Evolutionary conservation across 2,888 invertebrate genomes (phyloP), one percentile per base, ranked within the genome.

Genomic region (Dryomyza anilis): DNA sequence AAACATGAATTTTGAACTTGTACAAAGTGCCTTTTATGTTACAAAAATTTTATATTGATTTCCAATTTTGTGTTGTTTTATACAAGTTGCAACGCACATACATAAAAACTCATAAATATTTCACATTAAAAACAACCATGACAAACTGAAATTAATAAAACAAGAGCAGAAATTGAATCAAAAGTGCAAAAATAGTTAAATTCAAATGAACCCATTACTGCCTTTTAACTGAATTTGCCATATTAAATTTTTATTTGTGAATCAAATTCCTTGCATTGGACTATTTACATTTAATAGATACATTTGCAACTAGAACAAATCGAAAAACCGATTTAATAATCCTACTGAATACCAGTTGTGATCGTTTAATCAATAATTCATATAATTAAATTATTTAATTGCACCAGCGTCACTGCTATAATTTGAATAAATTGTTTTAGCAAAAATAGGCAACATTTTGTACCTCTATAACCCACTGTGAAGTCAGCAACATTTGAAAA

Each of bases 271-370:
- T n/a, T n/a, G n/a, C n/a, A n/a, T n/a, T n/a, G n/a, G n/a, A 50
- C 39, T 39, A 39, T 14, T 12, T 33, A 33, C 12, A 8, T 48
- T n/a, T 19, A 23, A 48, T 3, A 46, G 21, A 48, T 2, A 46
- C n/a, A 19, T n/a, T 12, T 2, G 46, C 33, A 55, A 55, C n/a
- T 36, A 33, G 14, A 55, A 48, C 4, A 55, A 70, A 70, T 66
- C 67, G 71, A 74, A 58, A 53, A 19, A 74, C 74, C 71, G 67
- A 70, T 78, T 77, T 77, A 78, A n/a, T n/a, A n/a, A n/a, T n/a
- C n/a, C n/a, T n/a, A n/a, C n/a, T 78, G 78, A 77, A 76, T 74
- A 78, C 74, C 76, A 71, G 77, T 78, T 77, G 77, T 77, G 78
- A 77, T 78, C 66, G 57, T 48, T 68, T 64, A 63, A 59, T 50